Evolutionary conservation across 2,888 invertebrate species (phyloP).

Genomic region (Drosophila colorata): DNA sequence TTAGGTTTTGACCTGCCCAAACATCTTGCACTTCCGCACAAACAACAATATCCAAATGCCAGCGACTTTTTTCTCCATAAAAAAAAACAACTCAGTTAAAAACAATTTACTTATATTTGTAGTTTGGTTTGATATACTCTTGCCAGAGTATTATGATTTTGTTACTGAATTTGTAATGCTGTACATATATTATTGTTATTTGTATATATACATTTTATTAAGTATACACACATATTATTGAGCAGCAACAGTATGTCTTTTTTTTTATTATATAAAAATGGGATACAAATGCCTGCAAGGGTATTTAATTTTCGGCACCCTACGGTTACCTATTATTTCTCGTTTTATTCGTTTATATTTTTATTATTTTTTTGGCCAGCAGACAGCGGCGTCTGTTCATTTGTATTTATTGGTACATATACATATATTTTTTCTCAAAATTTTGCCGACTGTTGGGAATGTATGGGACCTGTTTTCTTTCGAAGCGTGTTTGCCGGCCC

Average conservation of each 20-base stretch:
- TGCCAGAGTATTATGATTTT: not conserved
- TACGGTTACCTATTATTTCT: no score
- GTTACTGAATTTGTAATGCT: not conserved
- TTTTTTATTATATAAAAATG: not conserved
- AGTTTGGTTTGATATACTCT: not conserved
- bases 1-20: constrained; percentile 6
- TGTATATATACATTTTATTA: not conserved
- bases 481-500: constrained; percentile 49
- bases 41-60: constrained; percentile 7
- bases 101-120: not conserved
- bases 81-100: not conserved
- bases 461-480: constrained; percentile 47
- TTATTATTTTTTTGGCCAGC: constrained; percentile 3
- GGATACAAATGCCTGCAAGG: no score
- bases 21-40: constrained; percentile 29
- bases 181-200: not conserved
- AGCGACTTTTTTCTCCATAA: not conserved
- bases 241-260: not conserved
- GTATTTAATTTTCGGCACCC: no score
- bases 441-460: constrained; percentile 27
- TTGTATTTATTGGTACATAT: constrained; percentile 12
- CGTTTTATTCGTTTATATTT: not conserved
- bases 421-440: not conserved
- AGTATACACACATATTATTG: not conserved
- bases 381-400: not conserved